Evolutionary conservation across 2,888 invertebrate genomes (phyloP).

Genomic region (Sesia bembeciformis): DNA sequence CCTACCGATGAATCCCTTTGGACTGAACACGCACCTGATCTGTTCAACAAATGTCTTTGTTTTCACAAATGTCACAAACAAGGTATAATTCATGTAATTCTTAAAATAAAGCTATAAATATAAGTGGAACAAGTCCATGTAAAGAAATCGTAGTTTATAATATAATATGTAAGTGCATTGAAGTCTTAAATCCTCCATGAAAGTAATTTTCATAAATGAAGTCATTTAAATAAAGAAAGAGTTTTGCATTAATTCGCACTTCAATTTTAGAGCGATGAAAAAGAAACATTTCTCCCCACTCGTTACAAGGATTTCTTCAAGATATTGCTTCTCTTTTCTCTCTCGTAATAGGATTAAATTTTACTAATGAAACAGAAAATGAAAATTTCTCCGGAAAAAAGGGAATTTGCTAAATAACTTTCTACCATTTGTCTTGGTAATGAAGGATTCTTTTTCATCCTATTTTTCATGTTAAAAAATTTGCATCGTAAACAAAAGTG

Average conservation of each 20-base stretch:
- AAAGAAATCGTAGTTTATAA: too few species aligned
- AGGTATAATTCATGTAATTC: too few species aligned
- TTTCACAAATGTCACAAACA: too few species aligned
- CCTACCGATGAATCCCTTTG: slow-evolving; percentile 5
- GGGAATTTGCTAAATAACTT: slow-evolving; percentile 51
- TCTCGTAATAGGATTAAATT: slow-evolving; percentile 59
- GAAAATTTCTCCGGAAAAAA: slow-evolving; percentile 48
- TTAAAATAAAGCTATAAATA: too few species aligned
- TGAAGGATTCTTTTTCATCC: slow-evolving; percentile 28
- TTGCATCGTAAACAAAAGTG: background rate
- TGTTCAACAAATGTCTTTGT: background rate
- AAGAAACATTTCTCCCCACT: slow-evolving; percentile 35
- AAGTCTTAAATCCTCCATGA: too few species aligned
- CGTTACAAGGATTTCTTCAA: slow-evolving; percentile 41
- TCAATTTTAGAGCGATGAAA: slow-evolving; percentile 25
- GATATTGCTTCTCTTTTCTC: slow-evolving; percentile 42
- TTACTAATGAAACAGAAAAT: slow-evolving; percentile 68
- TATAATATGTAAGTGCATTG: too few species aligned
- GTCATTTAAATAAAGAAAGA: background rate
- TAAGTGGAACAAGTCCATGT: too few species aligned
- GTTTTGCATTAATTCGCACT: slow-evolving; percentile 21
- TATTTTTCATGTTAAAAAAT: background rate
- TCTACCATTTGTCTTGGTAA: slow-evolving; percentile 49
- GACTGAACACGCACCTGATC: slow-evolving; percentile 7
- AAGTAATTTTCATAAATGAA: too few species aligned